Evolutionary conservation across 2,797 vertebrate genomes (phyloP).

Genomic region (Intellagama lesueurii): DNA sequence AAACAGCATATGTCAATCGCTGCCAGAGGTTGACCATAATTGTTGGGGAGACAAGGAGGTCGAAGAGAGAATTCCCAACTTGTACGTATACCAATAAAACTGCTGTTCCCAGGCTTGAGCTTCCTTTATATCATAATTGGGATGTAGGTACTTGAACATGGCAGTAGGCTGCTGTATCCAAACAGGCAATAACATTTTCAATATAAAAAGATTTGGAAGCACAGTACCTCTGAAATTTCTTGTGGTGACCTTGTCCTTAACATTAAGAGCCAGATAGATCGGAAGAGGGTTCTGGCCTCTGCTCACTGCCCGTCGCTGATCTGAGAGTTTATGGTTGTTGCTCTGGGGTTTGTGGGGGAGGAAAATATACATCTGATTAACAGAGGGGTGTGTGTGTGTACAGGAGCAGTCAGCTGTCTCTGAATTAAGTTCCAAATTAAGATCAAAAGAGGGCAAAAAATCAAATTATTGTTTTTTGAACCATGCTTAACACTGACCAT

Average conservation of each 20-base stretch:
- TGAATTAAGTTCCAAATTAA: background rate
- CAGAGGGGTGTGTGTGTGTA: background rate
- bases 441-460: background rate
- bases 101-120: background rate
- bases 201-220: background rate
- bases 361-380: background rate
- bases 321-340: constrained; percentile 80
- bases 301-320: constrained; percentile 79
- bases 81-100: background rate
- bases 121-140: background rate
- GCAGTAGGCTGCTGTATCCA: too few species aligned
- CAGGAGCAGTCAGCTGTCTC: too few species aligned
- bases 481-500: background rate
- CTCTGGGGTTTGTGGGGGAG: constrained; percentile 60
- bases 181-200: background rate
- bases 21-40: background rate
- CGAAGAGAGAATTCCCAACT: background rate
- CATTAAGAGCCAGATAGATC: constrained; percentile 83
- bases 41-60: background rate
- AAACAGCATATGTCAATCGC: background rate
- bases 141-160: background rate
- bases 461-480: background rate
- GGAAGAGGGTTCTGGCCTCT: constrained; percentile 83
- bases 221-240: constrained; percentile 83
- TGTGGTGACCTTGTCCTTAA: constrained; percentile 81